Conservation (phyloP, 2,797 vertebrate species). For the Rallus crepitans region DNA sequence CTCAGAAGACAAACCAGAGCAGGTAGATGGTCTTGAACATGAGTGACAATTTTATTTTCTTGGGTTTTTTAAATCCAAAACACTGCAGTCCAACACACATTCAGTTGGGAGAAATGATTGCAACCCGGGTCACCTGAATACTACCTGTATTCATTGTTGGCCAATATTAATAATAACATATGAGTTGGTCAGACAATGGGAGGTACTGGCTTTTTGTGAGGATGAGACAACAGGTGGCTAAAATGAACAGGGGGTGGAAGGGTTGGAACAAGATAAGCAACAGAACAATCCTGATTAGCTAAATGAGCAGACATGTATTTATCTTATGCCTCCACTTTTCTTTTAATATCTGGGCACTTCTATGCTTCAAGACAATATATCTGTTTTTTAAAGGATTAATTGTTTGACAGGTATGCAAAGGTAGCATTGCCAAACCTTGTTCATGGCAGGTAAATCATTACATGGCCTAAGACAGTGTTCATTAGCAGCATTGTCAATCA, state of each 20-base stretch:
- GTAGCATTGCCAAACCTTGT: conserved; percentile 55
- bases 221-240: conserved; percentile 19
- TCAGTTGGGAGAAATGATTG: neutral
- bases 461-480: conserved; percentile 78
- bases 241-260: neutral
- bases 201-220: neutral
- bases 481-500: conserved; percentile 85
- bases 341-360: neutral
- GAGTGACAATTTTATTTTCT: neutral
- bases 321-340: neutral
- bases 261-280: neutral
- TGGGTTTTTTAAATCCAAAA: neutral
- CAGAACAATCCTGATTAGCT: conserved; percentile 36
- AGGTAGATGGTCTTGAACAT: neutral
- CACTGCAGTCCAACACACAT: neutral
- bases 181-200: neutral
- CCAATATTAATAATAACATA: neutral
- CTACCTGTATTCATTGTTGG: neutral
- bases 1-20: neutral
- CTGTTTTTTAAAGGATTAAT: conserved; percentile 40
- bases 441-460: conserved; percentile 71
- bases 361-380: conserved; percentile 10
- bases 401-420: conserved; percentile 39
- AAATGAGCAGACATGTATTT: conserved; percentile 37
- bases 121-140: neutral